Conservation (phyloP, 1,140 invertebrate genomes). For the Drosophila murphyi region DNA sequence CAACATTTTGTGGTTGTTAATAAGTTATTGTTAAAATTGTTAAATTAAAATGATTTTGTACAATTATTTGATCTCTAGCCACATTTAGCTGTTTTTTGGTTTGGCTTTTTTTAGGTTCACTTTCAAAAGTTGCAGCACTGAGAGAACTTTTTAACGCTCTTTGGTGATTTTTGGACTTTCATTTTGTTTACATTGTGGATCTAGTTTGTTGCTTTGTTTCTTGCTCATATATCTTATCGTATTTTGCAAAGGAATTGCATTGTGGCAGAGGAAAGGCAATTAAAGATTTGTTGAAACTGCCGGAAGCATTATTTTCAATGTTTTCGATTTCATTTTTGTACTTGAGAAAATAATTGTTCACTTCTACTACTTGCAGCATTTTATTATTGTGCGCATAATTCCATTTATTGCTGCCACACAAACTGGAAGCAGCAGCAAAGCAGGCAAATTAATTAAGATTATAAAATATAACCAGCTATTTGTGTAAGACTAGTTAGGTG, state of each 20-base stretch:
- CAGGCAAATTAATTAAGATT: constrained; percentile 62
- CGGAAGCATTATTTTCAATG: constrained; percentile 13
- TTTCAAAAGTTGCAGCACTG: constrained; percentile 7
- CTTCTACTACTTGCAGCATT: constrained; percentile 61
- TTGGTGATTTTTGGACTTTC: constrained; percentile 12
- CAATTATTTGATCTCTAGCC: background rate
- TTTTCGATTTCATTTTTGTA: constrained; percentile 18
- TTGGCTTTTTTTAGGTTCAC: background rate
- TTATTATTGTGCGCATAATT: constrained; percentile 73
- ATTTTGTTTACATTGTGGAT: constrained; percentile 62
- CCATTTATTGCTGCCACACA: constrained; percentile 54
- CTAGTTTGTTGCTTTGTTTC: constrained; percentile 15
- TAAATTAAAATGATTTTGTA: background rate
- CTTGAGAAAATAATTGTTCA: constrained; percentile 8
- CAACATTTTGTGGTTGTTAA: background rate
- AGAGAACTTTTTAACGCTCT: background rate
- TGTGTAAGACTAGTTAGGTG: constrained; percentile 70
- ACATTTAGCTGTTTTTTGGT: background rate
- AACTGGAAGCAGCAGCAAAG: constrained; percentile 22
- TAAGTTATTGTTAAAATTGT: background rate
- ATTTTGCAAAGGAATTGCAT: constrained; percentile 34
- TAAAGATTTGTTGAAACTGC: constrained; percentile 4
- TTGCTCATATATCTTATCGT: constrained; percentile 54
- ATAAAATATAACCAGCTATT: constrained; percentile 35
- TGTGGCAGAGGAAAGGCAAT: constrained; percentile 11